Evolutionary conservation across 2,888 invertebrate species (phyloP).

Genomic region (Arenicola marina): DNA sequence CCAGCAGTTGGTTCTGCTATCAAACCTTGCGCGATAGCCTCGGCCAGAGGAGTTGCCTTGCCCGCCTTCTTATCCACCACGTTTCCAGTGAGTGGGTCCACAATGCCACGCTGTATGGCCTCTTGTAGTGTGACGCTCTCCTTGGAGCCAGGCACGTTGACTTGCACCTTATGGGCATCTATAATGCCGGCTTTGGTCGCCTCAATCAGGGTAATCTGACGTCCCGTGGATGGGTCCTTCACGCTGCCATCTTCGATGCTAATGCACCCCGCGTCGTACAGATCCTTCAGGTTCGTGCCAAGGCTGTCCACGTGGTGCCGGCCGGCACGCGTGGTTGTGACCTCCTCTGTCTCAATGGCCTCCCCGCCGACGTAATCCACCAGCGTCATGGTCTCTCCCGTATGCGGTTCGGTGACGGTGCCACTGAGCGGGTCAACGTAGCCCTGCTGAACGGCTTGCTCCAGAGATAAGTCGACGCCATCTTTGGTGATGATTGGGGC

Average conservation of each 20-base stretch:
- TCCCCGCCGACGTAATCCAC: not conserved
- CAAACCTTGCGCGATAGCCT: conserved; percentile 17
- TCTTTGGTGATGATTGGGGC: conserved; percentile 16
- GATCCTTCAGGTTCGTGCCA: conserved; percentile 64
- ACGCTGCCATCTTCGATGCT: conserved; percentile 16
- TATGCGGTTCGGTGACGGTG: not conserved
- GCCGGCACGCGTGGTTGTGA: not conserved
- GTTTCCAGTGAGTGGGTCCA: conserved; percentile 17
- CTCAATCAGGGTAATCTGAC: conserved; percentile 73
- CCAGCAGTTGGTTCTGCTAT: conserved; percentile 42
- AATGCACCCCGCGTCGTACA: conserved; percentile 63
- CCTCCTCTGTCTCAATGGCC: not conserved
- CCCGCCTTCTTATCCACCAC: conserved; percentile 26
- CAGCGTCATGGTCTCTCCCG: not conserved
- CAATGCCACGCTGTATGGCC: conserved; percentile 26
- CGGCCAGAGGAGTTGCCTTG: conserved; percentile 30
- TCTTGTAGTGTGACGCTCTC: conserved; percentile 17
- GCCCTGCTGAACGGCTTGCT: not conserved
- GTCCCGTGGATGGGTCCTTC: conserved; percentile 26
- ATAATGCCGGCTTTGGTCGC: conserved; percentile 80
- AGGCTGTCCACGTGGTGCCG: no score
- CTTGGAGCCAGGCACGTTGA: not conserved
- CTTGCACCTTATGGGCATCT: conserved; percentile 77
- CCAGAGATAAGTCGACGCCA: not conserved
- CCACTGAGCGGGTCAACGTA: not conserved